Percentiles rank a stretch among this genome's conserved stretches.
These are phyloP conservation scores for Philhelius pedissequus DNA, from an alignment of 2,888 invertebrate species.

Conservation along the genomic window DNA sequence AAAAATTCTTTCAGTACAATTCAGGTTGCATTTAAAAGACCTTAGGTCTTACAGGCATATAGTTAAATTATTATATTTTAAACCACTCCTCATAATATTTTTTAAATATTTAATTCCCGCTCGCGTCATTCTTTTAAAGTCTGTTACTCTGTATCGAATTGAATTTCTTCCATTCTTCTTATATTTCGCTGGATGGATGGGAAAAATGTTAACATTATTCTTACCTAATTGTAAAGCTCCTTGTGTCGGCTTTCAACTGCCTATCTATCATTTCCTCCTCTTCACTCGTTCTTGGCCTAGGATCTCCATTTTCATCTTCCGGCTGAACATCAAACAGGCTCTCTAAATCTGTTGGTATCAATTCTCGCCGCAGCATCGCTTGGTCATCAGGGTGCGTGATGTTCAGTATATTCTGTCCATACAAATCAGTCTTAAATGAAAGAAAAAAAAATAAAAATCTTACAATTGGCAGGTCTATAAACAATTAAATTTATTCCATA, in stretches of 20 bases:
- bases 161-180: neutral
- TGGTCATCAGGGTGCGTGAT: slow-evolving; percentile 91
- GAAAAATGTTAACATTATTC: neutral
- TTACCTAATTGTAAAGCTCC: slow-evolving; percentile 81
- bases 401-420: slow-evolving; percentile 89
- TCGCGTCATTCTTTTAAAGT: no score
- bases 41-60: no score
- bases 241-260: slow-evolving; percentile 79
- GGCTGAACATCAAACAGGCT: slow-evolving; percentile 76
- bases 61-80: no score
- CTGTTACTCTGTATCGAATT: no score
- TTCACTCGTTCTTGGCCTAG: slow-evolving; percentile 79
- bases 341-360: slow-evolving; percentile 80
- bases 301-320: slow-evolving; percentile 81
- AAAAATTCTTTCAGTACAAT: no score
- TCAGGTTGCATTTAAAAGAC: no score
- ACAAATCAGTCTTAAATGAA: slow-evolving; percentile 86
- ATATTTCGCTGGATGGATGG: neutral
- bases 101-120: no score
- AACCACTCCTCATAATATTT: no score
- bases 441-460: slow-evolving; percentile 21
- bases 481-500: neutral
- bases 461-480: neutral
- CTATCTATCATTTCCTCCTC: slow-evolving; percentile 77
- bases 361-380: slow-evolving; percentile 84